Evolutionary conservation across 2,797 vertebrate genomes (phyloP).

Genomic region (Notamacropus eugenii): DNA sequence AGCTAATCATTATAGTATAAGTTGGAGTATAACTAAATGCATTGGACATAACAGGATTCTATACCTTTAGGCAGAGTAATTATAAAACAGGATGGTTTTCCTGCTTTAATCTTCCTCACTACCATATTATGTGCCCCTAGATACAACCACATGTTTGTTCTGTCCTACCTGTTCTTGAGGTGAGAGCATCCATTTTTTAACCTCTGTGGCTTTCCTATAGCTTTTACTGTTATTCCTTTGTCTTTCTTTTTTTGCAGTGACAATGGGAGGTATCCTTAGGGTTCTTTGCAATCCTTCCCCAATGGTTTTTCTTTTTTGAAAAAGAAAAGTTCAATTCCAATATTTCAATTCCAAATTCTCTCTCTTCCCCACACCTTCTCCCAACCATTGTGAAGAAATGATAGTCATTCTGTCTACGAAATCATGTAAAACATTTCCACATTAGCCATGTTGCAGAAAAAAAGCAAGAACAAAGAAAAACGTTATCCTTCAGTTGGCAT

Average conservation of each 20-base stretch:
- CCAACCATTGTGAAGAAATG: background rate
- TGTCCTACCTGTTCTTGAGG: background rate
- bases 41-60: background rate
- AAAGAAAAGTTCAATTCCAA: too few species aligned
- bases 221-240: background rate
- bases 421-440: background rate
- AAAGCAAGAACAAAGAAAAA: background rate
- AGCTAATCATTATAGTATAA: background rate
- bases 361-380: too few species aligned
- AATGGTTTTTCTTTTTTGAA: background rate
- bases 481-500: background rate
- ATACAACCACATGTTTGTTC: background rate
- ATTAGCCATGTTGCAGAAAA: background rate
- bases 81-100: background rate
- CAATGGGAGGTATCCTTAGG: background rate
- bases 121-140: background rate
- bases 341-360: background rate
- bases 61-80: background rate
- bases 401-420: background rate
- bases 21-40: background rate
- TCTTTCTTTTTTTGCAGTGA: background rate
- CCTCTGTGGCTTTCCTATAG: background rate
- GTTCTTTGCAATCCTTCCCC: background rate
- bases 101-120: background rate
- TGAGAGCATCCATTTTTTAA: too few species aligned